Conservation (phyloP, 2,113 vertebrate species). For the Elaphurus davidianus region DNA sequence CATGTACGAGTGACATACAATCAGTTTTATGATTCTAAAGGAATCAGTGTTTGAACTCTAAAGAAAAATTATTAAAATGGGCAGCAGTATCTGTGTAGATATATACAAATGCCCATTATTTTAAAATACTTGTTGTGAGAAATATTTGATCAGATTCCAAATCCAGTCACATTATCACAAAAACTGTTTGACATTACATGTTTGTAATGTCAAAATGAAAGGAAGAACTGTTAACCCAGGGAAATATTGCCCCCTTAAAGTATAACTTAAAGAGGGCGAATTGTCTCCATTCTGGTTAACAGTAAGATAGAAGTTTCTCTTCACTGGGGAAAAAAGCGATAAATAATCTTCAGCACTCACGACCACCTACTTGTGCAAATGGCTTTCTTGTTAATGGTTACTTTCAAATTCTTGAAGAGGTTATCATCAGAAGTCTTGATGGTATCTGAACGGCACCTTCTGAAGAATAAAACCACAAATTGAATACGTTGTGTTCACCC, state of each 20-base stretch:
- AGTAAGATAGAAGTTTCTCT: not conserved
- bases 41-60: not conserved
- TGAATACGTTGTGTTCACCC: not conserved
- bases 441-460: not conserved
- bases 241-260: not conserved
- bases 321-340: not conserved
- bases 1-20: accelerated
- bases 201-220: not conserved
- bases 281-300: not conserved
- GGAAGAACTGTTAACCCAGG: not conserved
- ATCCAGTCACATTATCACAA: not conserved
- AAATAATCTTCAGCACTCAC: not conserved
- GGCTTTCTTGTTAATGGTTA: not conserved
- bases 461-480: not conserved
- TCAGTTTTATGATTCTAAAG: not conserved
- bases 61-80: not conserved
- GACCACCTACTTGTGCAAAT: not conserved
- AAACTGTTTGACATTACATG: not conserved
- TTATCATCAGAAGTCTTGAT: not conserved
- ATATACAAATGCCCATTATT: not conserved
- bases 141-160: not conserved
- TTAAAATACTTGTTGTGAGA: not conserved
- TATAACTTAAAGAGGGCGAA: not conserved
- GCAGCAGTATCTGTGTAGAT: not conserved
- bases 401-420: not conserved